A percentile compares a stretch with the other conserved stretches of the same genome.
phyloP scores from a whole-genome alignment of 2,797 vertebrate genomes.

The Tiaroga cobitis region DNA sequence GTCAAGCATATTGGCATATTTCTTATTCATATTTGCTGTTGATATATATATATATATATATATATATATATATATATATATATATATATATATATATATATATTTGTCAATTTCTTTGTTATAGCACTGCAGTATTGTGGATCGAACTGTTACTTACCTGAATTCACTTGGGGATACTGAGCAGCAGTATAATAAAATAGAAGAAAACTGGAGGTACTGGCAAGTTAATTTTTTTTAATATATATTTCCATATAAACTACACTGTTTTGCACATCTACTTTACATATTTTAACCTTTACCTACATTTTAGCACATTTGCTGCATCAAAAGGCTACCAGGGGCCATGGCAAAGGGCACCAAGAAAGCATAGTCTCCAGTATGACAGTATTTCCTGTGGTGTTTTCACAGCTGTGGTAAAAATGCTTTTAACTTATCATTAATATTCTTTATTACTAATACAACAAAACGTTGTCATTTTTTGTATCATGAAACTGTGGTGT shows the following conservation, averaged over 20 bases:
- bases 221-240: no score
- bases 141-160: background rate
- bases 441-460: background rate
- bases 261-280: background rate
- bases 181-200: slow-evolving; percentile 18
- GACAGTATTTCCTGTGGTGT: background rate
- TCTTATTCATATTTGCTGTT: no score
- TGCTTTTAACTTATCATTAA: background rate
- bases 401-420: slow-evolving; percentile 37
- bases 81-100: no score
- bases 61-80: no score
- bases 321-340: slow-evolving; percentile 22
- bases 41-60: no score
- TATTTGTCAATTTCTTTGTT: background rate
- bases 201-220: slow-evolving; percentile 14
- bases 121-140: slow-evolving; percentile 2
- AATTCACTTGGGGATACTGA: slow-evolving; percentile 26
- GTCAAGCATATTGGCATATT: background rate
- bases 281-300: background rate
- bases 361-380: background rate
- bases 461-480: background rate
- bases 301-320: slow-evolving; percentile 15
- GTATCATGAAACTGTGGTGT: background rate
- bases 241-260: background rate
- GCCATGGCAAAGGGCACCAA: slow-evolving; percentile 9